Evolutionary conservation across 37 sponge, comb jelly and placozoan genomes (phyloP).

Genomic region (Ianthella basta): DNA sequence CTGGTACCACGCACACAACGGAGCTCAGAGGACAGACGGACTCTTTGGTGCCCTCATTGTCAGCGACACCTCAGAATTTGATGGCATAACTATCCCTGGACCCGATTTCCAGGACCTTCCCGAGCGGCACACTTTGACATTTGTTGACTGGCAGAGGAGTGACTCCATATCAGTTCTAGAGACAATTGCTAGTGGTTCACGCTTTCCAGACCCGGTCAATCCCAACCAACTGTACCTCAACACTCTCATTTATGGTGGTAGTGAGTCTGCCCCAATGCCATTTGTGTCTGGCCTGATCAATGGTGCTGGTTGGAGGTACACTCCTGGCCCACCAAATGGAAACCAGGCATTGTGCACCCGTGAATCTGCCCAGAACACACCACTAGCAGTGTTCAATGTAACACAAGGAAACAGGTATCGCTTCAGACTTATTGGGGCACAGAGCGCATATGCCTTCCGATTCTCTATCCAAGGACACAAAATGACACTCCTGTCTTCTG

Average conservation of each 20-base stretch:
- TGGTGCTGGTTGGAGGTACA: conserved; percentile 53
- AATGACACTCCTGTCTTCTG: conserved; percentile 65
- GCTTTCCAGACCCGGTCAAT: background rate
- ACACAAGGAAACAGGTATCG: conserved; percentile 35
- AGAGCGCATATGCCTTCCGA: conserved; percentile 66
- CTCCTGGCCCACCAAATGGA: too few species aligned
- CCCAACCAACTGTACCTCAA: background rate
- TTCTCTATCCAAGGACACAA: conserved; percentile 70
- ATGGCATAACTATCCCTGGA: background rate
- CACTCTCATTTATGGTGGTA: conserved; percentile 4
- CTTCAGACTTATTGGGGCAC: conserved; percentile 84
- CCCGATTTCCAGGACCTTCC: conserved; percentile 34
- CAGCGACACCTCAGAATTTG: background rate
- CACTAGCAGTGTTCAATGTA: background rate
- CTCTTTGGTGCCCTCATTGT: conserved; percentile 79
- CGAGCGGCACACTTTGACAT: conserved; percentile 57
- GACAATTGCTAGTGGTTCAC: background rate
- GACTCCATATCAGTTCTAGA: conserved; percentile 38
- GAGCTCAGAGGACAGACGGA: conserved; percentile 73
- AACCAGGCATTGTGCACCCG: too few species aligned
- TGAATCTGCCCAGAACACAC: too few species aligned
- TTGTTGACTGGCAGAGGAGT: conserved; percentile 70
- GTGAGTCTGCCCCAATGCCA: conserved; percentile 57
- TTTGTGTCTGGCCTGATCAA: conserved; percentile 81
- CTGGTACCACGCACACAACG: conserved; percentile 88